phyloP scores from a whole-genome alignment of 2,888 invertebrate species.

The Agrochola lychnidis region DNA sequence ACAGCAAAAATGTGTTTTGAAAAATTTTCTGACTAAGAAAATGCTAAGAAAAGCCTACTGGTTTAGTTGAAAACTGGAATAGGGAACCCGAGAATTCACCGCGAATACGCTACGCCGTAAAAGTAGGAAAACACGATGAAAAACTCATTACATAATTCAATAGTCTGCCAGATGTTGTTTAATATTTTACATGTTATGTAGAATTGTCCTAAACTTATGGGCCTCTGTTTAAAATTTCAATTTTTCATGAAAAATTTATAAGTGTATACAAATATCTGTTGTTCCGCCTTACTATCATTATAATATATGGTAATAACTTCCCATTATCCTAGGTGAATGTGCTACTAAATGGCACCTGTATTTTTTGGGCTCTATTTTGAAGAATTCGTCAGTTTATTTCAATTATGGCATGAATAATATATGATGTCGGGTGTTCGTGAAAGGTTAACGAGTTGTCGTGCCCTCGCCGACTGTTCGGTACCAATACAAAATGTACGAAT shows the following conservation, averaged over 20 bases:
- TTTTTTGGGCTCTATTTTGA: slow-evolving; percentile 61
- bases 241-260: slow-evolving; percentile 58
- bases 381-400: slow-evolving; percentile 70
- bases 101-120: neutral
- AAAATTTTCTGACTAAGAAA: neutral
- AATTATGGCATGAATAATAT: slow-evolving; percentile 82
- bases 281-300: slow-evolving; percentile 58
- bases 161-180: slow-evolving; percentile 63
- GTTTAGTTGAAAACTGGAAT: neutral
- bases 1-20: neutral
- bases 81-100: neutral
- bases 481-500: slow-evolving; percentile 23
- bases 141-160: slow-evolving; percentile 55
- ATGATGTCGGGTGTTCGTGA: slow-evolving; percentile 78
- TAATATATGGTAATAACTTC: slow-evolving; percentile 65
- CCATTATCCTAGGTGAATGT: slow-evolving; percentile 63
- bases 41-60: neutral
- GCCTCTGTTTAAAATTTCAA: slow-evolving; percentile 49
- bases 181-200: slow-evolving; percentile 36
- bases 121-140: slow-evolving; percentile 25
- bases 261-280: slow-evolving; percentile 58
- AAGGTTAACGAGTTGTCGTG: slow-evolving; percentile 85
- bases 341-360: slow-evolving; percentile 66
- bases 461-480: slow-evolving; percentile 63
- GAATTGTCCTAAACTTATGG: slow-evolving; percentile 27